A percentile compares a stretch with the other conserved stretches of the same genome.
Evolutionary conservation across 2,113 vertebrate species (phyloP).

Genomic region (Scalopus aquaticus): DNA sequence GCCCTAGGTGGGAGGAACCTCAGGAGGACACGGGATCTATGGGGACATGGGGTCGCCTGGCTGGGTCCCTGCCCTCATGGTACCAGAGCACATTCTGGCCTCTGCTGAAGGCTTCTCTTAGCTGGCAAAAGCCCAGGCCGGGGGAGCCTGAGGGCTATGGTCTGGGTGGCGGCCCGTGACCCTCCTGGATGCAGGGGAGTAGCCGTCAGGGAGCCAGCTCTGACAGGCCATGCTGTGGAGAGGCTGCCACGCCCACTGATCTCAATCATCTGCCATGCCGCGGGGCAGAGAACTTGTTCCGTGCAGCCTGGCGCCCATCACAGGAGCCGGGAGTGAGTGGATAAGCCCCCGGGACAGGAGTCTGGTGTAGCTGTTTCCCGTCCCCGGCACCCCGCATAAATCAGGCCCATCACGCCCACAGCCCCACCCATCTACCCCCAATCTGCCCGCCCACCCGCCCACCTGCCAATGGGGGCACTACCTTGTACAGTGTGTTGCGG

Average conservation of each 20-base stretch:
- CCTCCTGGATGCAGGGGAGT: constrained; percentile 19
- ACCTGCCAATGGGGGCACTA: constrained; percentile 62
- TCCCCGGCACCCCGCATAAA: constrained; percentile 27
- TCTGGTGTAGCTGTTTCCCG: neutral
- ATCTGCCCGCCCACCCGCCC: neutral
- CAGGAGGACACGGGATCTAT: neutral
- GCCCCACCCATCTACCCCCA: neutral
- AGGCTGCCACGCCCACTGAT: constrained; percentile 59
- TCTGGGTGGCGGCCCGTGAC: constrained; percentile 13
- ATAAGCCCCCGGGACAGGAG: neutral
- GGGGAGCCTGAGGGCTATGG: neutral
- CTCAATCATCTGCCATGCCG: constrained; percentile 36
- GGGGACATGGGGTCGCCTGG: neutral
- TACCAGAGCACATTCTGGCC: neutral
- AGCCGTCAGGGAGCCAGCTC: constrained; percentile 41
- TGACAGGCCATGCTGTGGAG: constrained; percentile 14
- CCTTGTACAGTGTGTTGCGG: constrained; percentile 98
- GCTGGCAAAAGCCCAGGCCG: constrained; percentile 8
- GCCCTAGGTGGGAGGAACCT: neutral
- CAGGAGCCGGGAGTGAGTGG: constrained; percentile 7
- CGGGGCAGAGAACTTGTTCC: constrained; percentile 52
- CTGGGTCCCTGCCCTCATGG: neutral
- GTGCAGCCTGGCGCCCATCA: neutral
- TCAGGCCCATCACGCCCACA: neutral
- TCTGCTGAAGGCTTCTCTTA: constrained; percentile 40